A percentile compares a stretch with the other conserved stretches of the same genome.
Evolutionary conservation across 2,113 vertebrate genomes (phyloP).

Genomic region (Clarias batrachus): DNA sequence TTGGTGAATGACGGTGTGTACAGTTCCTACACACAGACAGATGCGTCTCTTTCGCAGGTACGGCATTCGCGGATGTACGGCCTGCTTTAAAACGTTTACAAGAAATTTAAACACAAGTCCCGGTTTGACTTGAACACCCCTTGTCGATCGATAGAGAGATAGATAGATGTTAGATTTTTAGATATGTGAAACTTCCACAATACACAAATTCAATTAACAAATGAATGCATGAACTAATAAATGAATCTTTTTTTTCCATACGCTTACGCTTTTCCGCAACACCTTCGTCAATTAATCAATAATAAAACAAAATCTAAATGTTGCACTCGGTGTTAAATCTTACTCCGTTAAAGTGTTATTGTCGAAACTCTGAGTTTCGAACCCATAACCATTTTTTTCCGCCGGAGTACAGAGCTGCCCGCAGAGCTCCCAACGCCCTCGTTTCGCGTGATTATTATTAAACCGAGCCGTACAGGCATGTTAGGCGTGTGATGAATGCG

Average conservation of each 20-base stretch:
- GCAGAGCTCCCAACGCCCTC: not conserved
- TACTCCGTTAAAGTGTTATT: too few relatives aligned
- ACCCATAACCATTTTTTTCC: not conserved
- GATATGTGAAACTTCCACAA: not conserved
- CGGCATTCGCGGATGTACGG: too few relatives aligned
- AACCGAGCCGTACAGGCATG: slow-evolving; percentile 18
- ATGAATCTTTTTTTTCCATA: not conserved
- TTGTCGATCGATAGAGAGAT: not conserved
- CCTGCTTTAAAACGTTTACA: too few relatives aligned
- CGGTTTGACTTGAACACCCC: too few relatives aligned
- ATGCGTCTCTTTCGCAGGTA: too few relatives aligned
- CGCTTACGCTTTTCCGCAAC: not conserved
- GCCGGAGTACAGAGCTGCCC: not conserved
- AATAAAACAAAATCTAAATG: too few relatives aligned
- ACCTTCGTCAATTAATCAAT: not conserved
- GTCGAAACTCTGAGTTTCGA: not conserved
- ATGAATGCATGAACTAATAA: not conserved
- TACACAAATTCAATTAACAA: not conserved
- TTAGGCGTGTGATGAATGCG: slow-evolving; percentile 24
- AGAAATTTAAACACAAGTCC: too few relatives aligned
- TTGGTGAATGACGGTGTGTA: too few relatives aligned
- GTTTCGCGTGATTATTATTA: slow-evolving; percentile 42
- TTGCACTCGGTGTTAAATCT: not conserved
- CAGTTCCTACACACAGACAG: too few relatives aligned
- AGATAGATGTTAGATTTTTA: not conserved